Percentiles rank a stretch among this genome's conserved stretches.
Evolutionary conservation across 1,140 invertebrate genomes (phyloP).

Genomic region (Drosophila subpulchrella): DNA sequence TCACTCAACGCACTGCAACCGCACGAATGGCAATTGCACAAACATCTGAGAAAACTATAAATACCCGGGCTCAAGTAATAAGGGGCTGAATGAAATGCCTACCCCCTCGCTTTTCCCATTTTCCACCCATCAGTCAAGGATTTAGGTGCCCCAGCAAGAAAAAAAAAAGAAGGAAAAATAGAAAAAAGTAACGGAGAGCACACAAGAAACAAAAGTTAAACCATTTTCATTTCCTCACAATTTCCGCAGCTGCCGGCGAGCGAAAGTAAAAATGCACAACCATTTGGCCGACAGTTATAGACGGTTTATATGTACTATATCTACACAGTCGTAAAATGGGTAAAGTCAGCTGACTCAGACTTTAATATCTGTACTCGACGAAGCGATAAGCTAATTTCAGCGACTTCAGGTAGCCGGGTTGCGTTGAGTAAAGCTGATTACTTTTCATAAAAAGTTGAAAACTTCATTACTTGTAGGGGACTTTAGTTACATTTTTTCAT

Average conservation of each 20-base stretch:
- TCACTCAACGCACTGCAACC: slow-evolving; percentile 63
- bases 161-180: background rate
- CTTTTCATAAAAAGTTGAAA: slow-evolving; percentile 15
- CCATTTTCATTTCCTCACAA: slow-evolving; percentile 78
- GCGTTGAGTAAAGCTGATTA: slow-evolving; percentile 25
- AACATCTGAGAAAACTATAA: slow-evolving; percentile 40
- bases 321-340: slow-evolving; percentile 17
- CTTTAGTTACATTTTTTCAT: background rate
- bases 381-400: slow-evolving; percentile 22
- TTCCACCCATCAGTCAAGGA: slow-evolving; percentile 38
- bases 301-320: slow-evolving; percentile 5
- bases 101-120: background rate
- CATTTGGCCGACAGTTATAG: slow-evolving; percentile 22
- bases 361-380: slow-evolving; percentile 9
- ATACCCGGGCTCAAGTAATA: slow-evolving; percentile 37
- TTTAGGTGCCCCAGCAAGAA: slow-evolving; percentile 9
- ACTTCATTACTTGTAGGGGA: slow-evolving; percentile 18
- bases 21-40: slow-evolving; percentile 51
- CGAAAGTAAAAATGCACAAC: slow-evolving; percentile 10
- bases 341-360: slow-evolving; percentile 27
- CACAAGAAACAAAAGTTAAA: slow-evolving; percentile 61
- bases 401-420: slow-evolving; percentile 12
- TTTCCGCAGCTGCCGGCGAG: slow-evolving; percentile 65
- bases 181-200: slow-evolving; percentile 9
- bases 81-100: slow-evolving; percentile 26